Base-by-base conservation (phyloP, 2,797 vertebrate genomes). In the Bradypodion pumilum region DNA sequence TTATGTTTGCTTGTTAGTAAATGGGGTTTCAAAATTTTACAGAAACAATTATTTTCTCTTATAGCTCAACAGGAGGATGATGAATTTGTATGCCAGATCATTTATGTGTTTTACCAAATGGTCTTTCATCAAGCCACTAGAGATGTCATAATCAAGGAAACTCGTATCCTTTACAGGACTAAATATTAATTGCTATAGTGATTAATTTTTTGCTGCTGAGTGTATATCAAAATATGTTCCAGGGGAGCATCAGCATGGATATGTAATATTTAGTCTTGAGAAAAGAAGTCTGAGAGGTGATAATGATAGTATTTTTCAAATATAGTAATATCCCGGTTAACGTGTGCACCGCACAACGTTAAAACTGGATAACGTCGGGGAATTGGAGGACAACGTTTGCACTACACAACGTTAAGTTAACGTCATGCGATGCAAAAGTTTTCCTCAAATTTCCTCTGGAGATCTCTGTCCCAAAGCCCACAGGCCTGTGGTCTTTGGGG, bases 51-150 rank as follows among this genome's bases (percentile, higher is more conserved):
- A n/a, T 86, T 80, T 86, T 80, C 89, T 66, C 90, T 85, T 90
- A 72, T 83, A 99, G 98, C 97, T 93, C 97, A 98, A 76, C 98
- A 99, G 92, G 98, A 99, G 93, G 98, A 99, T 35, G 98, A 99
- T 90, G 98, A 99, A 92, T 99, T 99, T 96, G 98, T 99, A 72
- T 99, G 98, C 95, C 98, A 99, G 94, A 99, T 99, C 69, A 97
- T 98, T 46, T 99, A 98, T 86, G 98, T 99, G 40, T 99, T 99
- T 95, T 99, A 99, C 93, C 98, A 99, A 94, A 99, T 99, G 98
- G 98, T 99, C 84, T 99, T 99, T 92, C 98, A 99, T 92, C 98
- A 99, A 94, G 98, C 98, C 68, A 99, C 98, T 0, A 97, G 98
- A 92, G 98, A 99, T 80, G 98, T 99, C 91, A 99, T 99, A 93